Conservation (phyloP, 1,140 invertebrate genomes). For the Colletes latitarsis region DNA sequence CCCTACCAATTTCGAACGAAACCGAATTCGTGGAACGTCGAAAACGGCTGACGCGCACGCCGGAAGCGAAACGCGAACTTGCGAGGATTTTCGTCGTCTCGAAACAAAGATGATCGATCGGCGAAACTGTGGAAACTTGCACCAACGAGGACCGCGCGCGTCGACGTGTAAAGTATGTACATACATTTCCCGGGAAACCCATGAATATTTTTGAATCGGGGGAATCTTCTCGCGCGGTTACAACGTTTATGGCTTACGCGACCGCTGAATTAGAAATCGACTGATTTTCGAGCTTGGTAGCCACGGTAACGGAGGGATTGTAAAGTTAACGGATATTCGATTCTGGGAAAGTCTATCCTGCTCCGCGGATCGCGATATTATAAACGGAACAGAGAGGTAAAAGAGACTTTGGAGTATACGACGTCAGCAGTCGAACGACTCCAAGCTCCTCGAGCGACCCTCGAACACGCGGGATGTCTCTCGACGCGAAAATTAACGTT, state of each 20-base stretch:
- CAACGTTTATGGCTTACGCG: background rate
- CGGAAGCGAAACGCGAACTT: no score
- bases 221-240: background rate
- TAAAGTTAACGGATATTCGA: background rate
- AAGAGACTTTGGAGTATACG: no score
- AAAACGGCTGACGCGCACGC: no score
- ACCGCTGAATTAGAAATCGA: constrained; percentile 14
- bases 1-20: background rate
- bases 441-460: no score
- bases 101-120: constrained; percentile 21
- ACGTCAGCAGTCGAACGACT: no score
- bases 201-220: constrained; percentile 34
- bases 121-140: background rate
- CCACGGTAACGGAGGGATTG: background rate
- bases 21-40: background rate
- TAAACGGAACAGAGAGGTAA: no score
- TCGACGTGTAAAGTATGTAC: constrained; percentile 26
- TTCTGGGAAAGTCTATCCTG: no score
- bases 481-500: no score
- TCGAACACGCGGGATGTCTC: no score
- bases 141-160: background rate
- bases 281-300: background rate
- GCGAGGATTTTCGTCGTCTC: constrained; percentile 3
- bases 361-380: no score
- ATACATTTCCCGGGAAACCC: constrained; percentile 17